Base-by-base conservation (phyloP, 23 tunicate species). In the Oikopleura vanhoeffeni region DNA sequence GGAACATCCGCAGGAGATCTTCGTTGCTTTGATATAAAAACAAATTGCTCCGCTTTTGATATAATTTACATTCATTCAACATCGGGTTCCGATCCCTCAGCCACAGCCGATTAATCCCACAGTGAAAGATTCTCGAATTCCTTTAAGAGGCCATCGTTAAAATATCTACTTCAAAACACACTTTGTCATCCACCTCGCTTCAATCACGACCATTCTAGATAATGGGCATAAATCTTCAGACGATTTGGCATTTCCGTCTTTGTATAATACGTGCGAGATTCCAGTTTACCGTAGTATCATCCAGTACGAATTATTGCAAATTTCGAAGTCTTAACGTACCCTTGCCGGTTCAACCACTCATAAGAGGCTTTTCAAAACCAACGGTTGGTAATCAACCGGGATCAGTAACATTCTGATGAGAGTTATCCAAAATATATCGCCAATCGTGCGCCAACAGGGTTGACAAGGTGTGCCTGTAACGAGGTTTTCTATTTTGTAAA, bases 21-120 rank as follows among this genome's bases (percentile, higher is more conserved):
- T 76, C 89, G 92, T 83, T 93, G 98, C 67, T 93, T 93, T n/a
- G n/a, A n/a, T n/a, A n/a, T 83, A 93, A 89, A 88, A 89, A 88
- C 41, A 93, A 83, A 60, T 89, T 93, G 0, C 91, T 93, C 79
- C 92, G 85, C 40, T 85, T 82, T 8, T 92, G 39, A 88, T 85
- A 67, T 83, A 93, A 91, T 85, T 89, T 94, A n/a, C n/a, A n/a
- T n/a, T n/a, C n/a, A n/a, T n/a, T n/a, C n/a, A n/a, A n/a, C n/a
- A n/a, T n/a, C n/a, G 2, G 90, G 87, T 57, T 90, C 89, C 0
- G 94, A 90, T 0, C 86, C 88, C 58, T 90, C 90, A 1, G 41
- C 86, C 67, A 89, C 94, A 8, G 94, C 89, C 4, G 89, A 91
- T 58, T 49, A 93, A 40, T 33, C 94, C 41, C 39, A 93, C 89